Conservation (phyloP, 2,797 vertebrate species). For the Dermochelys coriacea region DNA sequence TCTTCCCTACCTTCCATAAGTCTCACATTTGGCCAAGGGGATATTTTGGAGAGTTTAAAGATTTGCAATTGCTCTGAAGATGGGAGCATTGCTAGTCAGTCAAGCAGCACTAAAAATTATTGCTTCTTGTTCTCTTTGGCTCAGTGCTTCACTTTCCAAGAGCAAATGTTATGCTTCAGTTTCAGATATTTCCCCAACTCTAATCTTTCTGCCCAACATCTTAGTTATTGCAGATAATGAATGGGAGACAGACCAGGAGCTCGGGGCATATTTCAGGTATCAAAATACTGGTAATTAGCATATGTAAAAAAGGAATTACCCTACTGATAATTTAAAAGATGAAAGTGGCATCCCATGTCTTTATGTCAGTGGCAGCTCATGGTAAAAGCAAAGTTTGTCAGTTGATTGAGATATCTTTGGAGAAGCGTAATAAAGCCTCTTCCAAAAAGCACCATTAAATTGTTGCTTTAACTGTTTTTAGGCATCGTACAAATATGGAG, state of each 20-base stretch:
- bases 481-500: background rate
- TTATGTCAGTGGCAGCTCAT: background rate
- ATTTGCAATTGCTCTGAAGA: slow-evolving; percentile 5
- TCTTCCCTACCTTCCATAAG: background rate
- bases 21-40: slow-evolving; percentile 12
- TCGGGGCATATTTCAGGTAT: background rate
- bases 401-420: background rate
- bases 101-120: background rate
- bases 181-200: slow-evolving; percentile 19
- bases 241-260: background rate
- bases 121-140: slow-evolving; percentile 12
- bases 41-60: slow-evolving; percentile 34
- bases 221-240: background rate
- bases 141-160: background rate
- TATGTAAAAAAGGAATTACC: background rate
- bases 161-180: background rate
- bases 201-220: background rate
- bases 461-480: slow-evolving; percentile 24
- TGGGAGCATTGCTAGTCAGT: slow-evolving; percentile 15
- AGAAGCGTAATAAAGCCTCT: background rate
- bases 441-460: background rate
- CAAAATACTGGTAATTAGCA: background rate
- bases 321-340: background rate
- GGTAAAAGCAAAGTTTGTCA: slow-evolving; percentile 33
- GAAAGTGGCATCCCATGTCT: background rate